phyloP scores from a whole-genome alignment of 2,797 vertebrate species.

The Aotus griseimembra region DNA sequence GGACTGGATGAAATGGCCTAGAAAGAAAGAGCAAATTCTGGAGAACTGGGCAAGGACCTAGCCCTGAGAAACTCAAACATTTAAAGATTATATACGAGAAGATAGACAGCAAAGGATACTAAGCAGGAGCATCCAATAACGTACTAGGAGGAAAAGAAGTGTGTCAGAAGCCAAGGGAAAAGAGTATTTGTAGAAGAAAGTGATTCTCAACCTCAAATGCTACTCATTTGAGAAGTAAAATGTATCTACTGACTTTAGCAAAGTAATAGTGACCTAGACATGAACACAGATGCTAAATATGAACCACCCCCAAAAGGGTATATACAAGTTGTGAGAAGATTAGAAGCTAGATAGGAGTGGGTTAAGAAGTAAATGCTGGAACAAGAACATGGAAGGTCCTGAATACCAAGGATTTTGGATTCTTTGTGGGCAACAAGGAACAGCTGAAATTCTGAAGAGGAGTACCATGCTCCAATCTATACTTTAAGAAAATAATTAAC shows the following conservation, averaged over 20 bases:
- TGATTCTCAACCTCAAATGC: neutral
- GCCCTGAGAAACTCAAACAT: conserved; percentile 18
- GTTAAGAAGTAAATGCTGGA: conserved; percentile 31
- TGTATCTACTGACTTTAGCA: neutral
- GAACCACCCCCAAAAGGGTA: neutral
- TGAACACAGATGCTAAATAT: neutral
- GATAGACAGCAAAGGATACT: conserved; percentile 1
- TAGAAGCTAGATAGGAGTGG: neutral
- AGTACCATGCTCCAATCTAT: conserved; percentile 9
- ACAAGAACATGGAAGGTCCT: neutral
- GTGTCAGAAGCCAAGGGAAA: neutral
- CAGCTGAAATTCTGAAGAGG: conserved; percentile 40
- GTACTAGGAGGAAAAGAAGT: conserved; percentile 20
- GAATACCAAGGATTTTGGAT: neutral
- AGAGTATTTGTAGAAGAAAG: conserved; percentile 2
- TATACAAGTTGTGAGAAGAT: neutral
- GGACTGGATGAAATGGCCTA: conserved; percentile 15
- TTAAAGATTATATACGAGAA: conserved; percentile 5
- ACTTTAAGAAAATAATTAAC: conserved; percentile 25
- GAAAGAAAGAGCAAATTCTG: neutral
- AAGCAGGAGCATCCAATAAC: conserved; percentile 7
- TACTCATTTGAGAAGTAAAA: conserved; percentile 27
- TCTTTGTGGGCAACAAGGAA: neutral
- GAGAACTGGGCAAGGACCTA: neutral
- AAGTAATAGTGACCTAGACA: neutral